Evolutionary conservation across 2,888 invertebrate genomes (phyloP).

Genomic region (Conistra vaccinii): DNA sequence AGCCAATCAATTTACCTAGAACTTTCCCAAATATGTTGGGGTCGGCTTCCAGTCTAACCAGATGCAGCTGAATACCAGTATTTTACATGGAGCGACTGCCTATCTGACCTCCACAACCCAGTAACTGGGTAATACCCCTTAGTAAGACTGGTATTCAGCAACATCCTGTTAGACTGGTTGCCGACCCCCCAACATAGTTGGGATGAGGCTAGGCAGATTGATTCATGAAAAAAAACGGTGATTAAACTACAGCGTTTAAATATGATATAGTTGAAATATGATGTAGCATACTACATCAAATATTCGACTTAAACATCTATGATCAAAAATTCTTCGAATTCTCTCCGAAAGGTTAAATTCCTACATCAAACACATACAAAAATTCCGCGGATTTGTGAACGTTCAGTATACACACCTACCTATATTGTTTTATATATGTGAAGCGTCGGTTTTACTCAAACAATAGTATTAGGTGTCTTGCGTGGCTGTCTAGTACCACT

Average conservation of each 20-base stretch:
- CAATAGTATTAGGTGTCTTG: slow-evolving; percentile 61
- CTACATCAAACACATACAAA: slow-evolving; percentile 54
- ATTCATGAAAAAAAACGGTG: not conserved
- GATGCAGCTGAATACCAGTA: too few species aligned
- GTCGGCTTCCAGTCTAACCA: too few species aligned
- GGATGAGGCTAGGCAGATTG: not conserved
- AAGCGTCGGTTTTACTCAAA: slow-evolving; percentile 39
- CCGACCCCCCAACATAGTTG: too few species aligned
- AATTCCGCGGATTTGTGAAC: slow-evolving; percentile 47
- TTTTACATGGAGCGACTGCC: too few species aligned
- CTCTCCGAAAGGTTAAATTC: slow-evolving; percentile 36
- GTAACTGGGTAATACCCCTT: too few species aligned
- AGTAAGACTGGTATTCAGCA: too few species aligned
- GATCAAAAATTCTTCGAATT: slow-evolving; percentile 42
- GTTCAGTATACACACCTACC: slow-evolving; percentile 38
- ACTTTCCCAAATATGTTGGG: too few species aligned
- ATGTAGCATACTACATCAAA: not conserved
- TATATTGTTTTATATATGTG: slow-evolving; percentile 32
- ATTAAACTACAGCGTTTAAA: not conserved
- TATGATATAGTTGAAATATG: slow-evolving; percentile 2
- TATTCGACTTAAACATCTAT: slow-evolving; percentile 19
- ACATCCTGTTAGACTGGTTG: not conserved
- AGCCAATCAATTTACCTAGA: too few species aligned
- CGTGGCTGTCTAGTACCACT: slow-evolving; percentile 68
- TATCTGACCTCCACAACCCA: too few species aligned